Evolutionary conservation across 2,888 invertebrate species (phyloP), one percentile per base, ranked within the genome.

Genomic region (Lasioglossum leucozonium): DNA sequence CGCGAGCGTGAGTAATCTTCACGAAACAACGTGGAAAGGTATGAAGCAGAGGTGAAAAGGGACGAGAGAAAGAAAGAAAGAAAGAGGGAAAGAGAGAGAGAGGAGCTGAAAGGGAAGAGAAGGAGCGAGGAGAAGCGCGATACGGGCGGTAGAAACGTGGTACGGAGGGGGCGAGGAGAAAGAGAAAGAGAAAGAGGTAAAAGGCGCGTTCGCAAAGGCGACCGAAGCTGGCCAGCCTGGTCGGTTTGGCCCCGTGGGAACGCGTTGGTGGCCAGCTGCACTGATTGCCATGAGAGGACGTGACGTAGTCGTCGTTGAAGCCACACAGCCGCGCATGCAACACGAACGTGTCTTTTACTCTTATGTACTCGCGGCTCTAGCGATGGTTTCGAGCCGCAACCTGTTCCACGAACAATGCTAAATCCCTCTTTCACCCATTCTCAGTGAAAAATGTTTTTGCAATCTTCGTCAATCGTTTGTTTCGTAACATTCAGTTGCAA

Each of bases 191-290:
- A 88, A 86, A 79, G 81, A 84, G 87, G 86, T 85, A 86, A 88
- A 88, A 88, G 81, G 88, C 85, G 89, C 87, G 87, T 88, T 88
- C 87, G 90, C 89, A 85, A 91, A 91, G 89, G 90, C 85, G 87
- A 90, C 91, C 91, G 87, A 90, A 82, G 88, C 87, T 85, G 86
- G 87, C 84, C 79, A 84, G 92, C 86, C 88, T 86, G 90, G 91
- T 92, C 89, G 91, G 90, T 93, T 92, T 92, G 93, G 93, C 93
- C 93, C 93, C 94, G 94, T 94, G 94, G 94, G 94, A 94, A 94
- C 93, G 94, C 94, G 94, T 94, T 94, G 94, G 94, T 93, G 94
- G 94, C 93, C 94, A 94, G 94, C 94, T 94, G 94, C 94, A 94
- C 93, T 93, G 93, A 94, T 93, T 93, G 94, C 94, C 92, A 91